Conservation (phyloP, 1,140 invertebrate genomes). For the Hycleus cichorii region DNA sequence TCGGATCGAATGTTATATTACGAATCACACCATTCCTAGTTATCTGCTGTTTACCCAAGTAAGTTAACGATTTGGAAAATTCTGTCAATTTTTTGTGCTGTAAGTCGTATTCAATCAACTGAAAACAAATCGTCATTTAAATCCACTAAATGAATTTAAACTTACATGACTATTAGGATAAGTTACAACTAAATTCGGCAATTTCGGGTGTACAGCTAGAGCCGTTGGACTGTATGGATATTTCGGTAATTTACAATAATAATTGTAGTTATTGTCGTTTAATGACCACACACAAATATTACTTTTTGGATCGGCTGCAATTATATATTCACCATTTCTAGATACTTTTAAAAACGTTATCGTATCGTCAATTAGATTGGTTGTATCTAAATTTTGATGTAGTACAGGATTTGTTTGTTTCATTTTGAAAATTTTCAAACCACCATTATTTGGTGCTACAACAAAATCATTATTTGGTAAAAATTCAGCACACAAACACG, state of each 20-base stretch:
- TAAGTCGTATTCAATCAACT: constrained; percentile 66
- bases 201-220: constrained; percentile 51
- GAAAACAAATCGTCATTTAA: constrained; percentile 25
- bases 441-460: constrained; percentile 24
- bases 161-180: constrained; percentile 67
- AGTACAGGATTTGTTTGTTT: constrained; percentile 18
- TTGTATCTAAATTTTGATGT: constrained; percentile 21
- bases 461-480: constrained; percentile 29
- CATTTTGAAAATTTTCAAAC: constrained; percentile 28
- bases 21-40: constrained; percentile 45
- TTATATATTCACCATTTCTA: constrained; percentile 51
- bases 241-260: constrained; percentile 53
- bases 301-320: constrained; percentile 51
- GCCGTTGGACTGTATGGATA: constrained; percentile 58
- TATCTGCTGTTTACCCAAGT: constrained; percentile 43
- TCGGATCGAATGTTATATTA: constrained; percentile 51
- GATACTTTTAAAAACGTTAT: constrained; percentile 50
- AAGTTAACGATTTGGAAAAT: constrained; percentile 47
- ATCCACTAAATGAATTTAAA: constrained; percentile 8
- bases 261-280: constrained; percentile 42
- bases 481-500: constrained; percentile 36
- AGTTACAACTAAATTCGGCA: constrained; percentile 52
- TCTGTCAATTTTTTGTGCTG: constrained; percentile 47
- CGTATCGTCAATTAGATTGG: constrained; percentile 44
- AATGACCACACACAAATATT: constrained; percentile 54